Evolutionary conservation across 2,888 invertebrate species (phyloP), one percentile per base, ranked within the genome.

Genomic region (Biston stratarius): DNA sequence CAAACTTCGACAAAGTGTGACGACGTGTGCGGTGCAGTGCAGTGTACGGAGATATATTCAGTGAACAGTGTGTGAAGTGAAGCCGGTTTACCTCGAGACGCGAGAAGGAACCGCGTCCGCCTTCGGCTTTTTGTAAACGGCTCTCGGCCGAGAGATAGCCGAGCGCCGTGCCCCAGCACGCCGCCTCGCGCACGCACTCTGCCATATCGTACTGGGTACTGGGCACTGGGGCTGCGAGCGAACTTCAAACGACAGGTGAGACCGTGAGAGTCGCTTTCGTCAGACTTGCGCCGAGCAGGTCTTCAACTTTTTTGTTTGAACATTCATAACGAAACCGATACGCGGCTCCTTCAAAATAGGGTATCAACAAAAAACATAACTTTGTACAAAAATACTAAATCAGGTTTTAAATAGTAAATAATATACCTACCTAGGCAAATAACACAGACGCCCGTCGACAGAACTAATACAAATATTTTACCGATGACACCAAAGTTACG

Each of bases 31-130:
- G 64, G 63, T 74, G 73, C 74, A 74, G 74, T 78, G 76, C 71
- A 33, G 60, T 51, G 61, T 6, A 34, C 44, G 38, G 53, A 56
- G 34, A 81, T 85, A 85, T 78, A 75, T 81, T 79, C 78, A 83
- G 77, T 75, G 75, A 74, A 45, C 51, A 47, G 66, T 67, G 67
- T 34, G 48, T 58, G 75, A 75, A 84, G 48, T 58, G 75, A 75
- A 84, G 84, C 86, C 83, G 83, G 84, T 84, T 83, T 77, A 82
- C 83, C 83, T 85, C 82, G 80, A 77, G 78, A 74, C 83, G 77
- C 74, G 79, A 78, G 77, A 71, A 71, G 74, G 64, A 69, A 68
- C 76, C 71, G 78, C 66, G 74, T 74, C 77, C 74, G 76, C 76
- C 77, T 74, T 71, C 78, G 77, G 76, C 79, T 77, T 86, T 86